Percentiles rank a stretch among this genome's conserved stretches.
phyloP scores from a whole-genome alignment of 2,888 invertebrate species.

The Cantharis flavilabris region DNA sequence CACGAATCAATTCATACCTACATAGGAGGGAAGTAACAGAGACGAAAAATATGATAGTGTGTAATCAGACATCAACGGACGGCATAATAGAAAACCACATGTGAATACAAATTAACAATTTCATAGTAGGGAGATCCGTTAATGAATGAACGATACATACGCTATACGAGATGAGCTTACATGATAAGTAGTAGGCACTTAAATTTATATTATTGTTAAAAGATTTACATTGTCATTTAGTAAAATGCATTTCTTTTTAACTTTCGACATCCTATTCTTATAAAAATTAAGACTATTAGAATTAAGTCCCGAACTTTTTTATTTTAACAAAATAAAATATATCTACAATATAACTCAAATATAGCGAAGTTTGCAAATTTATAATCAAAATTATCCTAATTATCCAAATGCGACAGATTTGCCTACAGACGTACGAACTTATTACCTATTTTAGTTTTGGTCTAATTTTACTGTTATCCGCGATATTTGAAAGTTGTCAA shows the following conservation, averaged over 20 bases:
- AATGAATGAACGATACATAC: slow-evolving; percentile 28
- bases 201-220: neutral
- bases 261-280: neutral
- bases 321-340: too few relatives aligned
- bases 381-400: too few relatives aligned
- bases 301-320: neutral
- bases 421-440: too few relatives aligned
- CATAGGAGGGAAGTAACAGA: slow-evolving; percentile 41
- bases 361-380: too few relatives aligned
- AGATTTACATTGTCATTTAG: neutral
- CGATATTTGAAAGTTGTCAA: too few relatives aligned
- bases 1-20: slow-evolving; percentile 38
- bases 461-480: too few relatives aligned
- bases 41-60: slow-evolving; percentile 57
- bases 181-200: neutral
- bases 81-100: slow-evolving; percentile 48
- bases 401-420: too few relatives aligned
- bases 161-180: slow-evolving; percentile 4
- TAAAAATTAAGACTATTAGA: too few relatives aligned
- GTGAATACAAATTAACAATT: slow-evolving; percentile 49
- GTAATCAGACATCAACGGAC: slow-evolving; percentile 55
- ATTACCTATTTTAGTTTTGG: too few relatives aligned
- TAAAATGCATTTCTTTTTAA: neutral
- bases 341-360: neutral
- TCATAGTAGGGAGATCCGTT: slow-evolving; percentile 21